These are phyloP conservation scores for Saccopteryx leptura DNA, from an alignment of 2,113 vertebrate genomes.

Conservation along the genomic window DNA sequence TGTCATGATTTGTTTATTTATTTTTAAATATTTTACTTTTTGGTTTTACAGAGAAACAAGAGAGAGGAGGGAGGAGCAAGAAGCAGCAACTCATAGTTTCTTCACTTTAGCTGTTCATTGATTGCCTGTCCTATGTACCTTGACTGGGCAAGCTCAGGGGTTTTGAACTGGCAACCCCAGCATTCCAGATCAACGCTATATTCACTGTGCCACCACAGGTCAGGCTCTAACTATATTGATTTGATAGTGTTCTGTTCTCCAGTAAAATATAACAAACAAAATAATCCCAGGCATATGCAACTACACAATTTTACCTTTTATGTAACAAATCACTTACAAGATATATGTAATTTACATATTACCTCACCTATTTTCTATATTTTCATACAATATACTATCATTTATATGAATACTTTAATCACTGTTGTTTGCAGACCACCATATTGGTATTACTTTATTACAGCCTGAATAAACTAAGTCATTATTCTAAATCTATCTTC, in stretches of 20 bases:
- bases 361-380: background rate
- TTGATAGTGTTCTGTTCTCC: background rate
- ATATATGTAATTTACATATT: background rate
- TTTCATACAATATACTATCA: background rate
- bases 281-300: background rate
- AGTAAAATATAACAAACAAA: background rate
- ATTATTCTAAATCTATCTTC: background rate
- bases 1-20: background rate
- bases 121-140: too few relatives aligned
- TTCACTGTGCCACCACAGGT: too few relatives aligned
- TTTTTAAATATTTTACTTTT: too few relatives aligned
- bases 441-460: background rate
- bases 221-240: background rate
- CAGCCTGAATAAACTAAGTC: background rate
- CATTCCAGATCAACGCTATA: too few relatives aligned
- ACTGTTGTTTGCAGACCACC: background rate
- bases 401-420: background rate
- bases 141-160: too few relatives aligned
- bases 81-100: too few relatives aligned
- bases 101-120: too few relatives aligned
- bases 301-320: constrained; percentile 1
- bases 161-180: too few relatives aligned
- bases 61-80: too few relatives aligned
- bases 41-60: too few relatives aligned
- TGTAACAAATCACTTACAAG: background rate